These are phyloP conservation scores for Sclerodermus sp. DNA, from an alignment of 2,888 invertebrate genomes.

Conservation along the genomic window DNA sequence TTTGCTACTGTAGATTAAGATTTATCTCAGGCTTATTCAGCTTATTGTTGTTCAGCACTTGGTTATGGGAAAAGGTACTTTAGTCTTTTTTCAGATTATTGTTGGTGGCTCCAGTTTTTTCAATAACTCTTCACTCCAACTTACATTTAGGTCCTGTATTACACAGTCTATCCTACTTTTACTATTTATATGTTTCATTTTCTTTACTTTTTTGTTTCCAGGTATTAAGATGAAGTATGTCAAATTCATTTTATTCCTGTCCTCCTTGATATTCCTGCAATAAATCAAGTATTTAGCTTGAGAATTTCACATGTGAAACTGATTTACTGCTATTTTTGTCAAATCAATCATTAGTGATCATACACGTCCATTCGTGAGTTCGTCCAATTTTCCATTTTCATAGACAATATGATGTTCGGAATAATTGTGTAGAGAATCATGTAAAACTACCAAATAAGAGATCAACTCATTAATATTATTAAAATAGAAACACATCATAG, in stretches of 20 bases:
- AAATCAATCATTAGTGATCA: too few species aligned
- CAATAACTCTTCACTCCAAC: constrained; percentile 28
- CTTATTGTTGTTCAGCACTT: constrained; percentile 51
- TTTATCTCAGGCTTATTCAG: constrained; percentile 45
- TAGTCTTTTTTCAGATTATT: constrained; percentile 50
- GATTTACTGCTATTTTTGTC: too few species aligned
- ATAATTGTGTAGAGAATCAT: too few species aligned
- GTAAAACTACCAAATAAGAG: too few species aligned
- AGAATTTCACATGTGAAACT: too few species aligned
- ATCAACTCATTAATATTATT: too few species aligned
- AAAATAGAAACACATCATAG: too few species aligned
- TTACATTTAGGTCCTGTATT: constrained; percentile 30
- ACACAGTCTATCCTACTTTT: constrained; percentile 23
- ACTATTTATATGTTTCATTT: constrained; percentile 22
- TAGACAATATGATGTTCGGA: too few species aligned
- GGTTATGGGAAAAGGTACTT: constrained; percentile 47
- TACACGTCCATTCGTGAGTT: too few species aligned
- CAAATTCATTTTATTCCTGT: constrained; percentile 23
- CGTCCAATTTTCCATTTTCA: not conserved
- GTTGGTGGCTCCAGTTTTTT: constrained; percentile 44
- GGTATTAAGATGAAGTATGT: constrained; percentile 26
- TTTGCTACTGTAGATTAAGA: constrained; percentile 24
- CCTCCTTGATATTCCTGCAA: too few species aligned
- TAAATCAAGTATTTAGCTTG: too few species aligned
- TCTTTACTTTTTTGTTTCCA: constrained; percentile 27